Evolutionary conservation across 2,888 invertebrate genomes (phyloP).

Genomic region (Carabus problematicus): DNA sequence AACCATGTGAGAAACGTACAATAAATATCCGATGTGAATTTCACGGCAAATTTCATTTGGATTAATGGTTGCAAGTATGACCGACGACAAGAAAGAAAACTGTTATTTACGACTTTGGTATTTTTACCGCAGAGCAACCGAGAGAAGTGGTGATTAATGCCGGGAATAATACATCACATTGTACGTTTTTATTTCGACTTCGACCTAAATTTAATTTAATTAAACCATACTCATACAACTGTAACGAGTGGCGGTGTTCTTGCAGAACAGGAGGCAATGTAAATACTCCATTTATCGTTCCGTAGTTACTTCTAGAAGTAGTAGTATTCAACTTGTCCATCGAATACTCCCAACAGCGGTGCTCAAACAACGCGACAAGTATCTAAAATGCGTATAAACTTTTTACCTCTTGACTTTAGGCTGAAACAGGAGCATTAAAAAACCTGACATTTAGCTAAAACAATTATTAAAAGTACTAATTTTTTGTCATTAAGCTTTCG

Average conservation of each 20-base stretch:
- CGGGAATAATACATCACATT: constrained; percentile 36
- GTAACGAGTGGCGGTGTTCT: too few relatives aligned
- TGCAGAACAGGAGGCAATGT: constrained; percentile 6
- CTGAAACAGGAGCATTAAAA: too few relatives aligned
- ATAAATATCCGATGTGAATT: background rate
- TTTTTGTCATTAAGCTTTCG: too few relatives aligned
- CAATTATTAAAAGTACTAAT: too few relatives aligned
- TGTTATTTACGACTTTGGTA: constrained; percentile 36
- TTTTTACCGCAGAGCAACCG: constrained; percentile 25
- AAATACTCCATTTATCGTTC: too few relatives aligned
- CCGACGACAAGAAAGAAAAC: constrained; percentile 30
- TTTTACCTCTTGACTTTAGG: too few relatives aligned
- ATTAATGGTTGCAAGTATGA: constrained; percentile 29
- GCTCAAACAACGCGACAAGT: constrained; percentile 14
- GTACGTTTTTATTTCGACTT: constrained; percentile 37
- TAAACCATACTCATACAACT: constrained; percentile 35
- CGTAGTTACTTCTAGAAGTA: background rate
- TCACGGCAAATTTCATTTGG: constrained; percentile 25
- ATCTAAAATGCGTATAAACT: background rate
- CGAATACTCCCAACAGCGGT: constrained; percentile 18
- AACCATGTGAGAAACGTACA: constrained; percentile 2
- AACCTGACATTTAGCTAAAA: background rate
- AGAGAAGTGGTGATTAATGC: constrained; percentile 39
- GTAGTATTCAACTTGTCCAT: constrained; percentile 26
- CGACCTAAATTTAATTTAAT: constrained; percentile 42